Evolutionary conservation across 2,113 vertebrate genomes (phyloP).

Genomic region (Zeus faber): DNA sequence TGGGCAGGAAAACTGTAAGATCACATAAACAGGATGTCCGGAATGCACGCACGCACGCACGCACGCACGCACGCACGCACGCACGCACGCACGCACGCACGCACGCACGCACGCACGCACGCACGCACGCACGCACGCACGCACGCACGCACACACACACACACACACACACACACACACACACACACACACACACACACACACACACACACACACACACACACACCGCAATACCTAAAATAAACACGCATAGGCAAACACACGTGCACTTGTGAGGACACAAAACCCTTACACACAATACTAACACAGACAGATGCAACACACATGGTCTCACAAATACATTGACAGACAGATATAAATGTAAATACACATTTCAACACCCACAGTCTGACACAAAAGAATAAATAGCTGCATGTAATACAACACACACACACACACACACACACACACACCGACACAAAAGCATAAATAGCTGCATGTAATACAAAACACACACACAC

Average conservation of each 20-base stretch:
- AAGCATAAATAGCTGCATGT: too few relatives aligned
- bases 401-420: too few relatives aligned
- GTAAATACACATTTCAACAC: not conserved
- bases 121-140: not conserved
- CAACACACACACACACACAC: too few relatives aligned
- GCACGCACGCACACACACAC: constrained; percentile 15
- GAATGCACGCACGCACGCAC: constrained; percentile 38
- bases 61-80: constrained; percentile 13
- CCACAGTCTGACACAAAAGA: not conserved
- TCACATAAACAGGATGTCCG: constrained; percentile 61
- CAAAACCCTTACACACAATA: constrained; percentile 16
- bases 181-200: constrained; percentile 12
- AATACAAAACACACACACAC: constrained; percentile 14
- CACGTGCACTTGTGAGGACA: constrained; percentile 4
- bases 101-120: constrained; percentile 13
- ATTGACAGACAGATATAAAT: not conserved
- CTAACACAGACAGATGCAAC: not conserved
- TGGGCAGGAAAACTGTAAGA: constrained; percentile 43
- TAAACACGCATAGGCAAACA: constrained; percentile 1
- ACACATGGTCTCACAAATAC: not conserved
- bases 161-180: not conserved
- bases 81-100: not conserved
- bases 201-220: constrained; percentile 2
- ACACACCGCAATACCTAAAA: too few relatives aligned
- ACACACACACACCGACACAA: too few relatives aligned